A percentile compares a stretch with the other conserved stretches of the same genome.
These are phyloP conservation scores for Oncorhynchus kisutch DNA, from an alignment of 2,113 vertebrate species.

Conservation along the genomic window DNA sequence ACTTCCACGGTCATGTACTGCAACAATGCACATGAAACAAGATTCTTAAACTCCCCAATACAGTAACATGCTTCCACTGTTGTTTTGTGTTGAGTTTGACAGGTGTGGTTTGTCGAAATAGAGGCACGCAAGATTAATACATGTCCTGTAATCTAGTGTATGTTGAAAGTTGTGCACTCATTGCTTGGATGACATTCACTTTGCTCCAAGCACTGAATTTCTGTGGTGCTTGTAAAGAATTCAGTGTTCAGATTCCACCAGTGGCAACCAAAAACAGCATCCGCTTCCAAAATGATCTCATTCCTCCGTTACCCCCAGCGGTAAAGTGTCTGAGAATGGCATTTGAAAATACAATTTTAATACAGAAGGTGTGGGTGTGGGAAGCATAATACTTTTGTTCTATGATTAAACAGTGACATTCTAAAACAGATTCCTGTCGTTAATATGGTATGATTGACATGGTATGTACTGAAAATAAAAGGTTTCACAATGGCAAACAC, in stretches of 20 bases:
- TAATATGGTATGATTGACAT: neutral
- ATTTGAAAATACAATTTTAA: neutral
- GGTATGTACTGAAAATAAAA: neutral
- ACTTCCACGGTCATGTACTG: neutral
- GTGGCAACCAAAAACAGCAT: neutral
- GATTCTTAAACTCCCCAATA: neutral
- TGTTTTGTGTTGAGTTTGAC: neutral
- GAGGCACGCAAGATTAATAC: neutral
- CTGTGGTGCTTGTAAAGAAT: neutral
- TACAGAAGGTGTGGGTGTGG: neutral
- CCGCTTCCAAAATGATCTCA: neutral
- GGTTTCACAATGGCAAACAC: neutral
- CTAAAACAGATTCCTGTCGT: neutral
- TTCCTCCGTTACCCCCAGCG: neutral
- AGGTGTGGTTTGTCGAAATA: neutral
- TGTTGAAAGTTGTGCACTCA: neutral
- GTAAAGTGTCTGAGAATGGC: neutral
- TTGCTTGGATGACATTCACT: neutral
- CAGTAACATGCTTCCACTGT: neutral
- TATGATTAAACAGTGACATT: neutral
- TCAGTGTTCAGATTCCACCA: neutral
- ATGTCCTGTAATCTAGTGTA: neutral
- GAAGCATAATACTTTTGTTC: neutral
- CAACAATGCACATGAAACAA: neutral
- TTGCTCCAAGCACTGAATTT: neutral